Evolutionary conservation across 1,140 invertebrate species (phyloP).

Genomic region (Penaeus indicus): DNA sequence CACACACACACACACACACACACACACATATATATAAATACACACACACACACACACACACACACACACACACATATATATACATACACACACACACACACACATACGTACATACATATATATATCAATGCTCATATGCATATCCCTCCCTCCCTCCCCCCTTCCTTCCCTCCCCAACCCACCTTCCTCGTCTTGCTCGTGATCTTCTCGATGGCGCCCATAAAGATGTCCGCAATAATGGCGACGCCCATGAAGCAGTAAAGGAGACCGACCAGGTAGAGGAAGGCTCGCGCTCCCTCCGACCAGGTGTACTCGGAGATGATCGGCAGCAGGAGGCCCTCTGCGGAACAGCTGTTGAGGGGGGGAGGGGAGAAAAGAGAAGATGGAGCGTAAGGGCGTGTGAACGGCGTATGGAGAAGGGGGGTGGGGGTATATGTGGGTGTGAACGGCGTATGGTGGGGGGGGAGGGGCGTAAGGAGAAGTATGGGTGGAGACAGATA

Average conservation of each 20-base stretch:
- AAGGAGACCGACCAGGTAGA: conserved; percentile 75
- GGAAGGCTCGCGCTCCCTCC: conserved; percentile 69
- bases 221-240: conserved; percentile 77
- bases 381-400: background rate
- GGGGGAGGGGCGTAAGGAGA: background rate
- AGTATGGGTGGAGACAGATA: background rate
- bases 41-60: background rate
- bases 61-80: too few relatives aligned
- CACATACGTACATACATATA: background rate
- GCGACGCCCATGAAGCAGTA: conserved; percentile 76
- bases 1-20: background rate
- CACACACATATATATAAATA: too few relatives aligned
- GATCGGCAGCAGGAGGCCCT: conserved; percentile 75
- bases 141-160: background rate
- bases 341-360: conserved; percentile 28
- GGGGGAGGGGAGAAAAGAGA: background rate
- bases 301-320: conserved; percentile 75
- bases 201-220: conserved; percentile 78
- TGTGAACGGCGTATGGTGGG: background rate
- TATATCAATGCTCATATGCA: background rate
- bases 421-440: background rate
- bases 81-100: background rate
- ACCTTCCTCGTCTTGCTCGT: conserved; percentile 76
- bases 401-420: background rate
- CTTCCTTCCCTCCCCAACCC: background rate